Percentiles rank a stretch among this genome's conserved stretches.
These are phyloP conservation scores for Eristalis intricaria DNA, from an alignment of 2,888 invertebrate species.

Conservation along the genomic window DNA sequence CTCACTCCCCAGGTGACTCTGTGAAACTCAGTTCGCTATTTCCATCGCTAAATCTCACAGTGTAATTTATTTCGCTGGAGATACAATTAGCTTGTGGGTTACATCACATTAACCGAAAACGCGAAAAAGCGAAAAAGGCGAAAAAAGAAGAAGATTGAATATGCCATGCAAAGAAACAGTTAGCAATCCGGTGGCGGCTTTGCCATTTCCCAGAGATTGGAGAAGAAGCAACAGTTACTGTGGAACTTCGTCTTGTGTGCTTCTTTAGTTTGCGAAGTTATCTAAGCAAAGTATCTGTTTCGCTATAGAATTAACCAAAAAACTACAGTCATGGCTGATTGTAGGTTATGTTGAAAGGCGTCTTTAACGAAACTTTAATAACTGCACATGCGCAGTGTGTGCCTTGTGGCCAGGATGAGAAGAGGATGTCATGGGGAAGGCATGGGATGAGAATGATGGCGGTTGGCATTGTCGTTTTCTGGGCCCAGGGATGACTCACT, in stretches of 20 bases:
- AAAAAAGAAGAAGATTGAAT: neutral
- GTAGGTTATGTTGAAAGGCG: constrained; percentile 33
- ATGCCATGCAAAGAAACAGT: constrained; percentile 43
- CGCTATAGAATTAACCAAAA: constrained; percentile 36
- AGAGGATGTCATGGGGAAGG: constrained; percentile 19
- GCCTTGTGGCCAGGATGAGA: constrained; percentile 30
- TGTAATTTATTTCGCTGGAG: constrained; percentile 55
- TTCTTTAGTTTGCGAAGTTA: constrained; percentile 5
- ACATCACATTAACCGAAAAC: constrained; percentile 39
- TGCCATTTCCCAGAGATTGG: constrained; percentile 39
- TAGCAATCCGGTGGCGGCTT: constrained; percentile 26
- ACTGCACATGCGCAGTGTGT: constrained; percentile 51
- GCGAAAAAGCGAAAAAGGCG: neutral
- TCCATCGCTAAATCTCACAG: constrained; percentile 47
- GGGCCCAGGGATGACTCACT: constrained; percentile 49
- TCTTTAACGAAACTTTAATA: constrained; percentile 56
- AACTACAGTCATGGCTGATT: constrained; percentile 35
- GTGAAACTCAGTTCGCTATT: constrained; percentile 21
- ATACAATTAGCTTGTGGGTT: constrained; percentile 46
- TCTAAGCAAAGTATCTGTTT: constrained; percentile 62
- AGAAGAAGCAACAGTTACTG: constrained; percentile 51
- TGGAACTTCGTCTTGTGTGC: neutral
- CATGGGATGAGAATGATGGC: neutral
- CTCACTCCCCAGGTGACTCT: constrained; percentile 8
- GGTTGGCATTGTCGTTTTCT: neutral